Evolutionary conservation across 2,113 vertebrate species (phyloP).

Genomic region (Nothocercus nigrocapillus): DNA sequence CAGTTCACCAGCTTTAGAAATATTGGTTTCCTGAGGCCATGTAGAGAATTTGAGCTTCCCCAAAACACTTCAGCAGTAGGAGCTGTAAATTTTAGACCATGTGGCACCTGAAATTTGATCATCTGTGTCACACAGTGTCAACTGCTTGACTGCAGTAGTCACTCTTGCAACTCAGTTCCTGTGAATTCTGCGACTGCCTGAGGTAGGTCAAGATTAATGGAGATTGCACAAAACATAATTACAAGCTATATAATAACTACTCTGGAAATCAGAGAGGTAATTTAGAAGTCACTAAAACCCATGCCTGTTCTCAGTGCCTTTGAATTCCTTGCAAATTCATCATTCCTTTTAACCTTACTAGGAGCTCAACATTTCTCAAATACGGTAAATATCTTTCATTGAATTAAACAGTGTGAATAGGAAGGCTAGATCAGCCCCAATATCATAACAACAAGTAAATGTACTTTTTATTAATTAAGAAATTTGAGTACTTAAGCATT

Average conservation of each 20-base stretch:
- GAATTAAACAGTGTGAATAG: background rate
- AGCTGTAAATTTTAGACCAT: background rate
- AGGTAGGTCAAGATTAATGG: background rate
- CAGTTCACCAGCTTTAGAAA: background rate
- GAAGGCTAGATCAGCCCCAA: background rate
- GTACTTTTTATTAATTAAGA: background rate
- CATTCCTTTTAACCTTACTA: background rate
- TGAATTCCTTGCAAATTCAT: background rate
- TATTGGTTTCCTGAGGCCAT: background rate
- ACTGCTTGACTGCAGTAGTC: background rate
- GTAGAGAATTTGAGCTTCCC: conserved; percentile 4
- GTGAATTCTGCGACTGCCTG: background rate
- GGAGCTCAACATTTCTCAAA: background rate
- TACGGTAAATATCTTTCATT: background rate
- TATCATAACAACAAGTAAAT: too few relatives aligned
- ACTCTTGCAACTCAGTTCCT: background rate
- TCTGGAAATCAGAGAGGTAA: background rate
- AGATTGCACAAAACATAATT: background rate
- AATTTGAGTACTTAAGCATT: background rate
- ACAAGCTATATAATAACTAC: background rate
- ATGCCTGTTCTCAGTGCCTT: background rate
- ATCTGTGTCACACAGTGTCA: background rate
- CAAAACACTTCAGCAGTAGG: background rate
- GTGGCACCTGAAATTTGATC: background rate
- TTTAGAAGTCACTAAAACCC: background rate